phyloP scores from a whole-genome alignment of 2,797 vertebrate genomes.

The Cyprinodon diabolis region DNA sequence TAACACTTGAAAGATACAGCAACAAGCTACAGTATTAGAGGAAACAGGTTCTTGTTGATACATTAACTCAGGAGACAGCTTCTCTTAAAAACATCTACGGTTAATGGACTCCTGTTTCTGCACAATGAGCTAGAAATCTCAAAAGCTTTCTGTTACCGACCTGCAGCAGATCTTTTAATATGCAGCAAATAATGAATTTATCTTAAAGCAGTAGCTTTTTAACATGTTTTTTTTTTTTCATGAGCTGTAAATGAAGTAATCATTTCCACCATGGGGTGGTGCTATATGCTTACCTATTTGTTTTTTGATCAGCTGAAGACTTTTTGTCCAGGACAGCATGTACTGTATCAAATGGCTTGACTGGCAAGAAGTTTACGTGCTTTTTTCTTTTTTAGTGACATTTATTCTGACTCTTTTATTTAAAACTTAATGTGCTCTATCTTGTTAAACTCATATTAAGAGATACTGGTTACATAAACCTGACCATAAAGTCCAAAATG shows the following conservation, averaged over 20 bases:
- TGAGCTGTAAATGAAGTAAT: background rate
- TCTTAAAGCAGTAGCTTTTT: background rate
- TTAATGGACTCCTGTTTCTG: no score
- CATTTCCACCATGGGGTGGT: conserved; percentile 43
- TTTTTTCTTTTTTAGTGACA: background rate
- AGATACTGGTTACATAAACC: background rate
- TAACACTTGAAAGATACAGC: background rate
- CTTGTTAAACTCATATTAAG: background rate
- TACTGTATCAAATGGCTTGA: background rate
- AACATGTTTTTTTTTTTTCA: background rate
- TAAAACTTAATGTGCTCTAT: background rate
- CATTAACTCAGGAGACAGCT: background rate
- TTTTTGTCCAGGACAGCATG: background rate
- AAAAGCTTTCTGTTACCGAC: background rate
- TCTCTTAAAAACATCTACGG: background rate
- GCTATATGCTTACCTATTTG: conserved; percentile 10
- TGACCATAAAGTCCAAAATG: no score
- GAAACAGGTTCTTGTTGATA: background rate
- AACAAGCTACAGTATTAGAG: background rate
- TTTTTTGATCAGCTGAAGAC: background rate
- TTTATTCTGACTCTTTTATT: background rate
- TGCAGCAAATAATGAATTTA: background rate
- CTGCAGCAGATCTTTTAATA: background rate
- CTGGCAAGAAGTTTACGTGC: background rate
- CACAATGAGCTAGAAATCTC: background rate